Evolutionary conservation across 2,113 vertebrate genomes (phyloP), one percentile per base, ranked within the genome.

Genomic region (Chaetodon trifascialis): DNA sequence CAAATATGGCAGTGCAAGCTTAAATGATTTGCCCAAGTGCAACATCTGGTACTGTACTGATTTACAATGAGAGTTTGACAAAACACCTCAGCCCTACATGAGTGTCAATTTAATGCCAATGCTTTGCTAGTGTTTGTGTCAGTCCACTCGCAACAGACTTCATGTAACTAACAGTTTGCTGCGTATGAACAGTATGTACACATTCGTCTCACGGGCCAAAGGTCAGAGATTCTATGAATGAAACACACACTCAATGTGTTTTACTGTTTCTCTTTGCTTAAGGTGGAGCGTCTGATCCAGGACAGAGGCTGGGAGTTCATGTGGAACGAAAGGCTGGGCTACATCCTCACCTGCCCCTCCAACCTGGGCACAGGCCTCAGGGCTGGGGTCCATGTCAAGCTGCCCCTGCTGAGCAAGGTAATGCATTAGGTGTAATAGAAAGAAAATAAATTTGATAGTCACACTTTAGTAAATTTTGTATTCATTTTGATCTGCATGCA

Each of bases 291-390:
- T 63, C 89, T 96, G 81, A 95, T 96, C 88, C 88, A 94, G 86
- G 94, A 95, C 84, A 92, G 80, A 79, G 95, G 95, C 23, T 96
- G 95, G 95, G 95, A 96, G 90, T 96, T 96, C 80, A 96, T 96
- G 95, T 96, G 95, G 95, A 96, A 94, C 11, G 90, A 96, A 91
- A 89, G 49, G 21, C 86, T 96, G 5, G 95, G 95, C 4, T 96
- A 96, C 85, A 16, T 96, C 84, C 94, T 95, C 75, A 95, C 95
- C 73, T 96, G 95, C 70, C 95, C 95, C 46, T 95, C 95, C 56
- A 96, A 96, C 88, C 88, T 96, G 87, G 95, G 95, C 80, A 96
- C 95, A 0, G 95, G 95, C 1, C 91, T 96, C 17, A 88, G 95
- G 56, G 95, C 95, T 0, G 95, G 95, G 0, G 95, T 96, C 46